A percentile compares a stretch with the other conserved stretches of the same genome.
phyloP scores from a whole-genome alignment of 2,113 vertebrate genomes.

The western clawed frog (Xenopus tropicalis) region UCB_Xtro_10.0 CM004443.2:206942501-206943000 shows the following conservation, averaged over 20 bases:
- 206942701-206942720: no score
- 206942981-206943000: constrained; percentile 20
- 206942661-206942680: no score
- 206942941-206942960: constrained; percentile 15
- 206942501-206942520: no score
- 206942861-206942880: constrained; percentile 16
- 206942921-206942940: not conserved
- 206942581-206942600: no score
- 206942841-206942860: not conserved
- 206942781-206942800: not conserved
- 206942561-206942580: no score
- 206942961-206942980: constrained; percentile 11
- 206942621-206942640: no score
- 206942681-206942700: not conserved
- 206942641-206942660: no score
- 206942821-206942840: not conserved
- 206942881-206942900: constrained; percentile 26
- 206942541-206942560: no score
- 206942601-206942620: no score
- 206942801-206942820: constrained; percentile 14
- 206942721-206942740: no score
- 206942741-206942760: not conserved
- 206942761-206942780: not conserved
- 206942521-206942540: no score
- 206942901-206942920: not conserved